phyloP scores from a whole-genome alignment of 2,113 vertebrate species.

The Agapornis roseicollis region DNA sequence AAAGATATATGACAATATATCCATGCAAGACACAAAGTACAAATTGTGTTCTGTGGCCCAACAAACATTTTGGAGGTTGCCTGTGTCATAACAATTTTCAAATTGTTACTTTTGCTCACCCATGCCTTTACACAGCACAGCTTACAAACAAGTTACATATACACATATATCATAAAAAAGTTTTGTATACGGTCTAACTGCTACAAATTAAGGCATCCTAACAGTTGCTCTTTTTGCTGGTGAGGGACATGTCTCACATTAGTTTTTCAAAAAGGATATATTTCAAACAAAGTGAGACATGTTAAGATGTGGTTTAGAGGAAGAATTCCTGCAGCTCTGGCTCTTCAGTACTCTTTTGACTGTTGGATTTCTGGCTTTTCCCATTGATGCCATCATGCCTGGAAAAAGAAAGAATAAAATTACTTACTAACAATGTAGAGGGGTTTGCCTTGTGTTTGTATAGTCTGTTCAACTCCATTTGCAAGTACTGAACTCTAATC shows the following conservation, averaged over 20 bases:
- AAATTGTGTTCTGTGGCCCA: constrained; percentile 41
- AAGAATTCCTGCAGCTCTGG: constrained; percentile 79
- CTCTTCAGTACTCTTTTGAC: constrained; percentile 67
- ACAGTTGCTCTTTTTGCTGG: constrained; percentile 73
- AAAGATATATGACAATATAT: constrained; percentile 58
- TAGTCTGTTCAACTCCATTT: background rate
- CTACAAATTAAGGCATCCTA: constrained; percentile 80
- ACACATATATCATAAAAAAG: constrained; percentile 65
- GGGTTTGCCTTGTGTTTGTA: background rate
- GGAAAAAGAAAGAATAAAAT: constrained; percentile 39
- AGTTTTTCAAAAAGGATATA: constrained; percentile 30
- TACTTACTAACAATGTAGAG: background rate
- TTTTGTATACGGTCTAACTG: constrained; percentile 57
- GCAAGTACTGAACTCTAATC: background rate
- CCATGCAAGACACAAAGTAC: constrained; percentile 70
- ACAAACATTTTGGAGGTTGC: constrained; percentile 24
- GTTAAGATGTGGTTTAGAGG: constrained; percentile 62
- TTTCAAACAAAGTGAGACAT: constrained; percentile 46
- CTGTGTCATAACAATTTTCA: constrained; percentile 38
- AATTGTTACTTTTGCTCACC: constrained; percentile 47
- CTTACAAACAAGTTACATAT: constrained; percentile 71
- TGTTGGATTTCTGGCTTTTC: constrained; percentile 55
- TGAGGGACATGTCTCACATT: constrained; percentile 52
- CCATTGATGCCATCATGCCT: constrained; percentile 73
- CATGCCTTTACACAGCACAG: constrained; percentile 68